phyloP scores from a whole-genome alignment of 1,140 invertebrate species.

The Ceratina calcarata region DNA sequence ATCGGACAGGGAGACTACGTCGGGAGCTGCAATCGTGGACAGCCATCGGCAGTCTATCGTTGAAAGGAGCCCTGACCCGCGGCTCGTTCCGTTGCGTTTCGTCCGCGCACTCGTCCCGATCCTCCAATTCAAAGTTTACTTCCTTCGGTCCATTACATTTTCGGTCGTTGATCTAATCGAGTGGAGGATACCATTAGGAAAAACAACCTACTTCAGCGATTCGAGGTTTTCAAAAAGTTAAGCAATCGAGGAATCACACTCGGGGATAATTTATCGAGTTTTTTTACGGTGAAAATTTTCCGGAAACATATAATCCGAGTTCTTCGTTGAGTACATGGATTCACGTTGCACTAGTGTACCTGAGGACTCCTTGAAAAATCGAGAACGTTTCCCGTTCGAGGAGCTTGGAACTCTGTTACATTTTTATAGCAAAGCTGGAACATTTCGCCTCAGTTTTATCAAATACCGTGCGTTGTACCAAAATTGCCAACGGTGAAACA shows the following conservation, averaged over 20 bases:
- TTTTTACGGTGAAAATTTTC: background rate
- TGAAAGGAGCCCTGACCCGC: slow-evolving; percentile 11
- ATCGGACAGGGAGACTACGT: slow-evolving; percentile 25
- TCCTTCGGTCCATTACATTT: background rate
- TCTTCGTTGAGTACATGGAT: slow-evolving; percentile 14
- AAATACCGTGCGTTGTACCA: background rate
- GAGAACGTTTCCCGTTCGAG: background rate
- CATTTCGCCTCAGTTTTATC: background rate
- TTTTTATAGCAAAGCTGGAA: background rate
- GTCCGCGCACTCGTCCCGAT: background rate
- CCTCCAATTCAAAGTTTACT: background rate
- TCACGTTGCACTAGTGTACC: background rate
- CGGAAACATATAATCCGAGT: background rate
- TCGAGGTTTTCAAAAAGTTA: too few species aligned
- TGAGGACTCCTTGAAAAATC: background rate
- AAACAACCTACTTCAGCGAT: too few species aligned
- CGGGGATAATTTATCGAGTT: too few species aligned
- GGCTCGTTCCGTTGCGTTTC: background rate
- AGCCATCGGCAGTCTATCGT: slow-evolving; percentile 18
- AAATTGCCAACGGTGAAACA: background rate
- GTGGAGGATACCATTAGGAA: background rate
- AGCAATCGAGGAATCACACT: too few species aligned
- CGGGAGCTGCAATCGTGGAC: slow-evolving; percentile 14
- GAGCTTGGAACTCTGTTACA: background rate
- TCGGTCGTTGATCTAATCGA: background rate